Conservation (phyloP, 2,113 vertebrate species). For the Hipposideros armiger region DNA sequence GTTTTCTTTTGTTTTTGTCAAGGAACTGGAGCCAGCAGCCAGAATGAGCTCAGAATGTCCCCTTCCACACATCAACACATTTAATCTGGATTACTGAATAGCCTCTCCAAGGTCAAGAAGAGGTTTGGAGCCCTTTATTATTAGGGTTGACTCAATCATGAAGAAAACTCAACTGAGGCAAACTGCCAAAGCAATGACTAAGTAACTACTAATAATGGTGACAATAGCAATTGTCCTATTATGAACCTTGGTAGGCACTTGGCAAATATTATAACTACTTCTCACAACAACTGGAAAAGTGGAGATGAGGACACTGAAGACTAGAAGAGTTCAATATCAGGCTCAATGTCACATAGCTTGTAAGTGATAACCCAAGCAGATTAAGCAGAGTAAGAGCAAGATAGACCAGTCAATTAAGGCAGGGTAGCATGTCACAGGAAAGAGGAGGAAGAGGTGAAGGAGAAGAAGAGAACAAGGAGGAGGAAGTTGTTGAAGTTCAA, state of each 20-base stretch:
- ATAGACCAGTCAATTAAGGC: background rate
- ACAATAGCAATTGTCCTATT: background rate
- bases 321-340: background rate
- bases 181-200: background rate
- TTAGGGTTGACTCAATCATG: background rate
- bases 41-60: background rate
- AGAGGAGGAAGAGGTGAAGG: no score
- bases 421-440: background rate
- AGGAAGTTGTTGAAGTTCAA: background rate
- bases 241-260: background rate
- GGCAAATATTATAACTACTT: background rate
- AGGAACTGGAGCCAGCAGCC: background rate
- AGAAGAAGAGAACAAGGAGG: no score
- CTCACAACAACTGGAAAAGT: background rate
- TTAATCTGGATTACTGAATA: background rate
- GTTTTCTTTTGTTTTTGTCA: background rate
- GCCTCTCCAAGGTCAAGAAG: slow-evolving; percentile 44
- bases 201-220: slow-evolving; percentile 31
- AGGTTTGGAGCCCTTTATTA: background rate
- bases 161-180: background rate
- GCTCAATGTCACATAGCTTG: background rate
- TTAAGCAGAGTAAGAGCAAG: background rate
- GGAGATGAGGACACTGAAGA: background rate
- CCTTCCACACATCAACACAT: background rate
- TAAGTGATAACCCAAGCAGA: background rate